Conservation (phyloP, 2,113 vertebrate genomes). For the Brienomyrus longianalis region DNA sequence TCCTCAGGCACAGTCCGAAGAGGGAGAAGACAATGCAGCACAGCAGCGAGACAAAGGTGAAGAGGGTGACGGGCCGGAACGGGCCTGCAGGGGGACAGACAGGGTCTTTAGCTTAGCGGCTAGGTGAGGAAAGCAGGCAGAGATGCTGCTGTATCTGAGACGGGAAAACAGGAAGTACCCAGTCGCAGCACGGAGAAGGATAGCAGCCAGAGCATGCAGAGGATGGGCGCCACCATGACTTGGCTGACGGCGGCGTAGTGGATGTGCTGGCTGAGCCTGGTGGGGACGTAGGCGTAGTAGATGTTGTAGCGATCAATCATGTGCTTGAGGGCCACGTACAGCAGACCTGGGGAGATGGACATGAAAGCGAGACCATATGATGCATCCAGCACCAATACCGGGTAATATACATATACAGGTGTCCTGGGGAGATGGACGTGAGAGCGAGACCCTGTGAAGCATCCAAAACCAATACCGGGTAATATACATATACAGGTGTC, state of each 20-base stretch:
- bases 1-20: constrained; percentile 73
- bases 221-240: constrained; percentile 79
- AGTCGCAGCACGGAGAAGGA: constrained; percentile 90
- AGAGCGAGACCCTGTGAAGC: neutral
- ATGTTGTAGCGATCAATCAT: constrained; percentile 94
- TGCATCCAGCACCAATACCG: neutral
- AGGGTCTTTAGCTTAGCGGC: neutral
- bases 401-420: too few relatives aligned
- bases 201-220: constrained; percentile 92
- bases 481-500: constrained; percentile 29
- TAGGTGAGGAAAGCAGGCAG: neutral
- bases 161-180: constrained; percentile 53
- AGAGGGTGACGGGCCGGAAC: constrained; percentile 75
- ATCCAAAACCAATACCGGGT: too few relatives aligned
- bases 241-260: constrained; percentile 80
- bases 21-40: constrained; percentile 67
- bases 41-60: constrained; percentile 72
- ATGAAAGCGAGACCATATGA: neutral
- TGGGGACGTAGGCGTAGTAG: constrained; percentile 90
- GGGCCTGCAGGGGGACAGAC: constrained; percentile 58
- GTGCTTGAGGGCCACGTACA: constrained; percentile 90
- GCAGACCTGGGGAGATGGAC: constrained; percentile 61
- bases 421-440: constrained; percentile 51
- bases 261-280: constrained; percentile 83
- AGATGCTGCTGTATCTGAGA: neutral